phyloP scores from a whole-genome alignment of 2,797 vertebrate genomes.

The Micropoecilia bifurca region DNA sequence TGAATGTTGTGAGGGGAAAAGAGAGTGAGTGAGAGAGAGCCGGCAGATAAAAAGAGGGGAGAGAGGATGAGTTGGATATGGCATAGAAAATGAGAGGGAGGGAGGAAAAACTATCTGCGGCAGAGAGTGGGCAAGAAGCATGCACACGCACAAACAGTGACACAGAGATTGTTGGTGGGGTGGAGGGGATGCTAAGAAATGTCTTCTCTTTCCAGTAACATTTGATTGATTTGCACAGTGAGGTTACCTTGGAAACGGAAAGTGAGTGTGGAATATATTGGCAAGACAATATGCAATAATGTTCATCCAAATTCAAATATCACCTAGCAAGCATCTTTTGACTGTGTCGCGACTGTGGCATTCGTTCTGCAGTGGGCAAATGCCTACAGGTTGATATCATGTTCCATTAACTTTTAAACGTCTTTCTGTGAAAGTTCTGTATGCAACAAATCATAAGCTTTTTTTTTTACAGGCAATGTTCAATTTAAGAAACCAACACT shows the following conservation, averaged over 20 bases:
- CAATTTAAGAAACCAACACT: conserved; percentile 4
- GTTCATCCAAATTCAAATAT: conserved; percentile 28
- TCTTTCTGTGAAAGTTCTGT: conserved; percentile 21
- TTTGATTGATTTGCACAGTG: conserved; percentile 87
- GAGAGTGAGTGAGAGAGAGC: conserved; percentile 66
- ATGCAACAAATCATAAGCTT: conserved; percentile 12
- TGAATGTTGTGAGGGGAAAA: conserved; percentile 66
- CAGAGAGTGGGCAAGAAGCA: conserved; percentile 44
- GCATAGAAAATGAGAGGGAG: conserved; percentile 56
- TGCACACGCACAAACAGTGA: conserved; percentile 22
- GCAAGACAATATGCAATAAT: conserved; percentile 39
- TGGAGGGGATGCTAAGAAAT: conserved; percentile 49
- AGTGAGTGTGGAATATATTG: conserved; percentile 53
- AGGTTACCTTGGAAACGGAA: conserved; percentile 73
- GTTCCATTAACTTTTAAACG: conserved; percentile 55
- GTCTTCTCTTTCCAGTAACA: conserved; percentile 75
- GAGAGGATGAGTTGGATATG: conserved; percentile 60
- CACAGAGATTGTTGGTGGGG: conserved; percentile 40
- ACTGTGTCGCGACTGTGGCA: conserved; percentile 1
- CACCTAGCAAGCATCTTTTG: conserved; percentile 20
- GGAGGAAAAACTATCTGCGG: conserved; percentile 43
- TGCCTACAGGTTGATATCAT: conserved; percentile 33
- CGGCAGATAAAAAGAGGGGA: conserved; percentile 55
- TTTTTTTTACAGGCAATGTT: neutral
- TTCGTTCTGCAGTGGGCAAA: conserved; percentile 2